Conservation (phyloP, 2,797 vertebrate genomes). For the Mus minutoides region DNA sequence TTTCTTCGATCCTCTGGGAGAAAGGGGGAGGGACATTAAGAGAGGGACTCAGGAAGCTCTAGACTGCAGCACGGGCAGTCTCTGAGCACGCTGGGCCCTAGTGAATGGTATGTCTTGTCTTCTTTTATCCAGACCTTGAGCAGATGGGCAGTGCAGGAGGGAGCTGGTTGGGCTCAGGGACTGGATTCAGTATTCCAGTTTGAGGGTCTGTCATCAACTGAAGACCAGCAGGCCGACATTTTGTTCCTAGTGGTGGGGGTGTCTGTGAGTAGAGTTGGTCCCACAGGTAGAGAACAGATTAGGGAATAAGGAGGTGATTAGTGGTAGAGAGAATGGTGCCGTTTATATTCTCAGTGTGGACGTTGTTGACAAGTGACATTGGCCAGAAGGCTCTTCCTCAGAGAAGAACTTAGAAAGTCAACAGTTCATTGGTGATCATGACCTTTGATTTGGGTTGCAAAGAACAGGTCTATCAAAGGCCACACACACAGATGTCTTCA, state of each 20-base stretch:
- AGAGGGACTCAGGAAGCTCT: not conserved
- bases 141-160: not conserved
- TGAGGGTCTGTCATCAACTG: not conserved
- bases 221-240: not conserved
- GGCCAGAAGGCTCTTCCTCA: not conserved
- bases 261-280: not conserved
- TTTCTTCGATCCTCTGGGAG: not conserved
- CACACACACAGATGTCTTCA: not conserved
- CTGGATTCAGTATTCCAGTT: conserved; percentile 8
- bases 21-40: not conserved
- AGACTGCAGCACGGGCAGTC: accelerated
- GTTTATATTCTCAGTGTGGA: not conserved
- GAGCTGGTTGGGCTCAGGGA: not conserved
- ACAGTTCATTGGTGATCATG: not conserved
- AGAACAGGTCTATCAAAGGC: not conserved
- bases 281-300: not conserved
- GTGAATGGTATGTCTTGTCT: not conserved
- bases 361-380: not conserved
- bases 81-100: not conserved
- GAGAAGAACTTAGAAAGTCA: conserved; percentile 32
- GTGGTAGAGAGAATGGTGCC: not conserved
- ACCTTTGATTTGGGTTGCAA: not conserved
- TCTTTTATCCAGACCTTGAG: not conserved
- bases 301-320: not conserved
- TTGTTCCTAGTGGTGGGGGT: not conserved